Base-by-base conservation (phyloP, 1,140 invertebrate species). In the Epicauta chinensis region DNA sequence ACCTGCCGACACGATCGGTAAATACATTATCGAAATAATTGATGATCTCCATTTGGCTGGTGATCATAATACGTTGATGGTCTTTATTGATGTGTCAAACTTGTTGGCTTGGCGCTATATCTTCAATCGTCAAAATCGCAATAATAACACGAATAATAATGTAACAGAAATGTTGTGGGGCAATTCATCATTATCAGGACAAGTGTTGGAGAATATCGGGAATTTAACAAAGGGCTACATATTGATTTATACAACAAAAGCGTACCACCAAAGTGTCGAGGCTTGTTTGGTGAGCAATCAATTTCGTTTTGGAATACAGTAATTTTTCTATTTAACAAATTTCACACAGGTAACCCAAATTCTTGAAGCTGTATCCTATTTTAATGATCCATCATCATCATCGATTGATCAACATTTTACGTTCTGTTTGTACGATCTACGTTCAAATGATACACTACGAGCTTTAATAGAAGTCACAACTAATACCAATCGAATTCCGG, bases 41-140 rank as follows among this genome's bases (percentile, higher is more conserved):
- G 60, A 67, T 39, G 43, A 53, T 23, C 49, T 69, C 6, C 57
- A 63, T 17, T 46, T 65, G 10, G 56, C 63, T 35, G 43, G 43
- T 11, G 55, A 63, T 32, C 53, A 63, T 53, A 65, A 65, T 51
- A 66, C 62, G 6, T 52, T 68, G 36, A 63, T 55, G 13, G 52
- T 69, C 40, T 60, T 69, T 39, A 55, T 69, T 47, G 68, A 70
- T 55, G 51, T 68, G 31, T 63, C 62, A 14, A 62, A 58, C 23
- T 38, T 68, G 34, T 66, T 63, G 6, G 62, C 61, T 2, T 70
- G 68, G 68, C 59, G 51, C 23, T 14, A 54, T 12, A 47, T 31
- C 3, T 39, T 51, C 10, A 15, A 16, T 30, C 41, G n/a, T 12
- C 34, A 47, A 30, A 50, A 50, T 37, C 39, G 39, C 16, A 39